These are phyloP conservation scores for Archaeoteleia sp. DNA, from an alignment of 2,888 invertebrate species.

Conservation along the genomic window DNA sequence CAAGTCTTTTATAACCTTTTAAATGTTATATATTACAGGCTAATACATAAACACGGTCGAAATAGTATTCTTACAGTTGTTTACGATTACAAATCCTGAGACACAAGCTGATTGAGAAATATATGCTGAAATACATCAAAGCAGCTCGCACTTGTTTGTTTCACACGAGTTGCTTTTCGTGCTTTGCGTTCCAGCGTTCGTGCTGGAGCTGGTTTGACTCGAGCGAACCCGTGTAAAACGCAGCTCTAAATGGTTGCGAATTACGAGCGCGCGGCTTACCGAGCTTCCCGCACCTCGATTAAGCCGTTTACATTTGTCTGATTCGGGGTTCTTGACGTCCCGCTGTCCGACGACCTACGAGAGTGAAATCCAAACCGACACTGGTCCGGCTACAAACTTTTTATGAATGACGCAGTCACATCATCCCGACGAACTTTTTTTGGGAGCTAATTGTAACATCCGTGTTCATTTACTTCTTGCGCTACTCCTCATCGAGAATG, in stretches of 20 bases:
- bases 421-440: not conserved
- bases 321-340: constrained; percentile 12
- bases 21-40: too few species aligned
- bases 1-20: too few species aligned
- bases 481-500: not conserved
- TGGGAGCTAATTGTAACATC: not conserved
- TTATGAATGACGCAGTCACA: not conserved
- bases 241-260: constrained; percentile 60
- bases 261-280: constrained; percentile 58
- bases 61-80: too few species aligned
- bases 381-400: not conserved
- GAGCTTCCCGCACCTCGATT: constrained; percentile 58
- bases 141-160: not conserved
- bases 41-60: too few species aligned
- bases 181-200: constrained; percentile 1
- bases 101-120: not conserved
- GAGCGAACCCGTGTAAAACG: constrained; percentile 12
- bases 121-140: not conserved
- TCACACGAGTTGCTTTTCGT: constrained; percentile 1
- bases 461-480: not conserved
- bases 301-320: constrained; percentile 54
- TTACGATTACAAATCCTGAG: too few species aligned
- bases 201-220: constrained; percentile 1
- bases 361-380: constrained; percentile 1
- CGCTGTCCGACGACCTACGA: constrained; percentile 3